These are phyloP conservation scores for Leptopilina syphax DNA, from an alignment of 2,888 invertebrate genomes.

Conservation along the genomic window DNA sequence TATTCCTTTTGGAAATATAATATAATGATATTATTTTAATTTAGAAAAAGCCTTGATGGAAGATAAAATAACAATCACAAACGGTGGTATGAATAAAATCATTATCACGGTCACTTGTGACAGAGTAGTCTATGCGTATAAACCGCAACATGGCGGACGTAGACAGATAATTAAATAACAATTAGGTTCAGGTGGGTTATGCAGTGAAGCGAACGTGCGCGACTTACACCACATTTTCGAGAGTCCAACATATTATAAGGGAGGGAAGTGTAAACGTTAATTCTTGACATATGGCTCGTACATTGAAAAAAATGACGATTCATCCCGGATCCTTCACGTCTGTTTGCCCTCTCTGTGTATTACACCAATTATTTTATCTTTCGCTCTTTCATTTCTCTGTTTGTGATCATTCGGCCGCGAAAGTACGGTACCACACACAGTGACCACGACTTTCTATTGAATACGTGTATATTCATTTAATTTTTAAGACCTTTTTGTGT, in stretches of 20 bases:
- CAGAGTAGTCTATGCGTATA: conserved; percentile 66
- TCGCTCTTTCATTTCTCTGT: conserved; percentile 48
- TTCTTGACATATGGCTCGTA: conserved; percentile 53
- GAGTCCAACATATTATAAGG: conserved; percentile 30
- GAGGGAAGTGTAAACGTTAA: conserved; percentile 46
- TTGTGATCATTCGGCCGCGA: conserved; percentile 66
- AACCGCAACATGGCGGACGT: conserved; percentile 71
- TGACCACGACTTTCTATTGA: conserved; percentile 68
- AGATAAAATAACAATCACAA: conserved; percentile 6
- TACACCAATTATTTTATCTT: conserved; percentile 28
- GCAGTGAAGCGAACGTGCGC: conserved; percentile 59
- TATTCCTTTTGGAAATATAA: too few species aligned
- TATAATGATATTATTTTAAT: not conserved
- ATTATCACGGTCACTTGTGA: conserved; percentile 47
- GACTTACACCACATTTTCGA: conserved; percentile 36
- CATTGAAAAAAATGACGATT: conserved; percentile 63
- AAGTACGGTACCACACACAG: conserved; percentile 67
- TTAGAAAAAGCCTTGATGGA: too few species aligned
- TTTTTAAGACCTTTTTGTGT: conserved; percentile 47
- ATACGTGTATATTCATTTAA: conserved; percentile 50
- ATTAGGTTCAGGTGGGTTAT: conserved; percentile 71
- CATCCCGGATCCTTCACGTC: conserved; percentile 62
- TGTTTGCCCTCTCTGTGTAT: conserved; percentile 46
- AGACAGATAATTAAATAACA: conserved; percentile 73
- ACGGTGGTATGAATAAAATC: too few species aligned